These are phyloP conservation scores for Trichechus manatus DNA, from an alignment of 2,113 vertebrate genomes.

Conservation along the genomic window DNA sequence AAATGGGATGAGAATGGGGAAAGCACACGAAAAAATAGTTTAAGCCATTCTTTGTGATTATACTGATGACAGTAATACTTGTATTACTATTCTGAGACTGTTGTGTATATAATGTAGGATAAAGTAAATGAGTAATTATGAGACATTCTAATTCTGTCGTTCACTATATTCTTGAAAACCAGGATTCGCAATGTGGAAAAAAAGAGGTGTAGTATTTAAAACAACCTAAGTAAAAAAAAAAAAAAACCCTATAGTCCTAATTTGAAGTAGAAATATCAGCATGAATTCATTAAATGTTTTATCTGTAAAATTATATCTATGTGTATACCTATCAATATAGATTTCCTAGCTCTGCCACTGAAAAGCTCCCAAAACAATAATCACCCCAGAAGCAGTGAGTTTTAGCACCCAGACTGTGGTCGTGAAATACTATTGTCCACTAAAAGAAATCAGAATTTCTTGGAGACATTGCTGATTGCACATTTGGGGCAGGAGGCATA, in stretches of 20 bases:
- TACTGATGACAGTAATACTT: background rate
- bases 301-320: constrained; percentile 26
- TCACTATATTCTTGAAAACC: background rate
- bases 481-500: background rate
- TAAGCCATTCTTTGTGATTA: constrained; percentile 18
- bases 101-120: background rate
- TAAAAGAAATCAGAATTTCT: background rate
- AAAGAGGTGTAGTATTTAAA: background rate
- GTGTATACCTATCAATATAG: background rate
- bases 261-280: constrained; percentile 51
- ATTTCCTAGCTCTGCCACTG: background rate
- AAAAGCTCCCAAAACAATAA: background rate
- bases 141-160: constrained; percentile 11
- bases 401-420: background rate
- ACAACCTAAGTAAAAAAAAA: background rate
- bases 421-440: background rate
- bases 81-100: background rate
- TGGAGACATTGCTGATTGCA: background rate
- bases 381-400: background rate
- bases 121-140: background rate
- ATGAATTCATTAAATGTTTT: constrained; percentile 9
- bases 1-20: background rate
- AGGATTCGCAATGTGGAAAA: background rate
- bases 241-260: background rate
- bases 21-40: background rate